phyloP scores from a whole-genome alignment of 2,888 invertebrate species.

The Sturmia bella region DNA sequence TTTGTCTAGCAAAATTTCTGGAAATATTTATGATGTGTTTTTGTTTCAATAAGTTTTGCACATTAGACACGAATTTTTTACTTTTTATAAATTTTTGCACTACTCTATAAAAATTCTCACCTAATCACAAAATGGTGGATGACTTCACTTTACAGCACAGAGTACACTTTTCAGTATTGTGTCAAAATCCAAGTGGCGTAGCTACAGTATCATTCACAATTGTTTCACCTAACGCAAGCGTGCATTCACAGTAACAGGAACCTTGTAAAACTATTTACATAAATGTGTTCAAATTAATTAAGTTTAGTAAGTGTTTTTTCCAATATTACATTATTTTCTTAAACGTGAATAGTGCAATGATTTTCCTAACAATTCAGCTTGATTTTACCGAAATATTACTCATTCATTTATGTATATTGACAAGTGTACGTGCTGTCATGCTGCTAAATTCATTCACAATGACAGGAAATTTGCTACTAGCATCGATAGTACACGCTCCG shows the following conservation, averaged over 20 bases:
- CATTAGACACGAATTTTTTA: background rate
- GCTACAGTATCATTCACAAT: background rate
- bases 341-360: too few species aligned
- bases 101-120: constrained; percentile 14
- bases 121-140: constrained; percentile 58
- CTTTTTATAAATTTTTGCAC: constrained; percentile 2
- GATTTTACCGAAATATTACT: too few species aligned
- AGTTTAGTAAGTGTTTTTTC: too few species aligned
- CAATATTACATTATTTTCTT: too few species aligned
- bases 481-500: background rate
- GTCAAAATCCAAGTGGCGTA: constrained; percentile 55
- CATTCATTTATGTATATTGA: too few species aligned
- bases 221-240: background rate
- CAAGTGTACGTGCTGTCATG: background rate
- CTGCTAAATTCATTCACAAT: constrained; percentile 1
- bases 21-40: background rate
- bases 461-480: background rate
- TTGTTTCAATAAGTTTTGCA: background rate
- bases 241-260: background rate
- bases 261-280: too few species aligned
- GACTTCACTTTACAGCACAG: constrained; percentile 47
- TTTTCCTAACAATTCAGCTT: too few species aligned
- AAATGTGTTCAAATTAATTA: too few species aligned
- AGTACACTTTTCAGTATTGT: too few species aligned
- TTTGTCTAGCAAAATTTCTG: background rate